Conservation (phyloP, 2,888 invertebrate genomes). For the Adineta ricciae region DNA sequence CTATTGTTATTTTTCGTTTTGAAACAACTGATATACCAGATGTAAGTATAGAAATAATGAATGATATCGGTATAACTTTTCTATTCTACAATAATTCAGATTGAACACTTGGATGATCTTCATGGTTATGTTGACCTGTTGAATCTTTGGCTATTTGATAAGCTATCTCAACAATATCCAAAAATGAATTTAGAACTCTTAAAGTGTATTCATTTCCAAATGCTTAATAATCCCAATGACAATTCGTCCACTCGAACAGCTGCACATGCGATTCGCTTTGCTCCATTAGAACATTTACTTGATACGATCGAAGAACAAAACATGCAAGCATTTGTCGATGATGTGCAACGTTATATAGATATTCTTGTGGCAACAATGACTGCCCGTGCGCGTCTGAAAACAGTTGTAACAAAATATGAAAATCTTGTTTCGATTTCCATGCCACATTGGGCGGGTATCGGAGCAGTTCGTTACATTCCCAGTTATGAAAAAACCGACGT, state of each 20-base stretch:
- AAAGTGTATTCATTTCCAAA: slow-evolving; percentile 4
- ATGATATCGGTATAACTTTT: too few species aligned
- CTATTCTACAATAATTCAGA: background rate
- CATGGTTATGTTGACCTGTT: background rate
- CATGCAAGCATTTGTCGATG: background rate
- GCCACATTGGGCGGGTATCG: slow-evolving; percentile 85
- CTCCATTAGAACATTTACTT: slow-evolving; percentile 1
- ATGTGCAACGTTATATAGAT: background rate
- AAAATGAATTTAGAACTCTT: slow-evolving; percentile 8
- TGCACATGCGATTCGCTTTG: background rate
- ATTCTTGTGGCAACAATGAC: slow-evolving; percentile 1
- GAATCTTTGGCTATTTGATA: background rate
- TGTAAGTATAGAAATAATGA: background rate
- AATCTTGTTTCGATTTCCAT: slow-evolving; percentile 70
- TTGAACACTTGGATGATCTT: background rate
- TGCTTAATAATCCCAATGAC: background rate
- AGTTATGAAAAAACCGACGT: slow-evolving; percentile 38
- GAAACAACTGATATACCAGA: background rate
- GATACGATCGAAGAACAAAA: background rate
- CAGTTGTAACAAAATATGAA: slow-evolving; percentile 52
- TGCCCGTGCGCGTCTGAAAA: background rate
- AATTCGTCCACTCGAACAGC: background rate
- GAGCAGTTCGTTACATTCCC: slow-evolving; percentile 61
- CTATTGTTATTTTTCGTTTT: slow-evolving; percentile 14
- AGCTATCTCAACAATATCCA: slow-evolving; percentile 4